phyloP scores from a whole-genome alignment of 1,140 invertebrate genomes.

The Saccostrea glomerata region DNA sequence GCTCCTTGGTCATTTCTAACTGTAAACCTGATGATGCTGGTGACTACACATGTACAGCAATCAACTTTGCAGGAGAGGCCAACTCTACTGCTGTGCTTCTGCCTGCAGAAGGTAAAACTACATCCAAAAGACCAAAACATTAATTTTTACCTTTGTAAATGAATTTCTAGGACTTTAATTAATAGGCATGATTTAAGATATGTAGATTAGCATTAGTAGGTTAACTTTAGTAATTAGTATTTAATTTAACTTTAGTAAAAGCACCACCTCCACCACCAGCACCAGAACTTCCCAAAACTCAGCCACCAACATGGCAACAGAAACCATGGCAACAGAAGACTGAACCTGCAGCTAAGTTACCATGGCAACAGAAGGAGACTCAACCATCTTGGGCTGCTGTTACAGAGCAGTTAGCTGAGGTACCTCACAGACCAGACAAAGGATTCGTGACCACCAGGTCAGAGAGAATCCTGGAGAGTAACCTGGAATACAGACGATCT shows the following conservation, averaged over 20 bases:
- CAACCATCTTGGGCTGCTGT: slow-evolving; percentile 53
- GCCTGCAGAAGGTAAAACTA: slow-evolving; percentile 69
- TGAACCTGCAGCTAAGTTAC: slow-evolving; percentile 42
- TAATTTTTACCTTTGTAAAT: neutral
- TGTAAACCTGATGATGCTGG: slow-evolving; percentile 96
- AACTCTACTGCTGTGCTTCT: slow-evolving; percentile 74
- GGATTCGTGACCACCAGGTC: slow-evolving; percentile 65
- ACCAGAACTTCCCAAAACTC: neutral
- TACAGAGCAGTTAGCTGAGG: slow-evolving; percentile 54
- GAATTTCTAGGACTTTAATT: neutral
- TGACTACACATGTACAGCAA: slow-evolving; percentile 94
- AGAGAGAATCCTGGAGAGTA: slow-evolving; percentile 64
- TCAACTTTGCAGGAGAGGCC: slow-evolving; percentile 81
- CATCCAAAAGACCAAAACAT: neutral
- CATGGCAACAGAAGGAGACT: slow-evolving; percentile 55
- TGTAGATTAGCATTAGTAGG: neutral
- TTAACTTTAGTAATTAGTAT: neutral
- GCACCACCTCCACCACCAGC: slow-evolving; percentile 40
- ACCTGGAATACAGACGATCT: slow-evolving; percentile 62
- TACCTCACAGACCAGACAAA: slow-evolving; percentile 58
- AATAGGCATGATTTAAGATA: neutral
- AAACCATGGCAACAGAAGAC: slow-evolving; percentile 43
- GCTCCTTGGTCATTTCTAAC: slow-evolving; percentile 92
- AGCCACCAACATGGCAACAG: slow-evolving; percentile 46
- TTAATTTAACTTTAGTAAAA: slow-evolving; percentile 34